phyloP scores from a whole-genome alignment of 2,113 vertebrate species.

The Cavia aperea region DNA sequence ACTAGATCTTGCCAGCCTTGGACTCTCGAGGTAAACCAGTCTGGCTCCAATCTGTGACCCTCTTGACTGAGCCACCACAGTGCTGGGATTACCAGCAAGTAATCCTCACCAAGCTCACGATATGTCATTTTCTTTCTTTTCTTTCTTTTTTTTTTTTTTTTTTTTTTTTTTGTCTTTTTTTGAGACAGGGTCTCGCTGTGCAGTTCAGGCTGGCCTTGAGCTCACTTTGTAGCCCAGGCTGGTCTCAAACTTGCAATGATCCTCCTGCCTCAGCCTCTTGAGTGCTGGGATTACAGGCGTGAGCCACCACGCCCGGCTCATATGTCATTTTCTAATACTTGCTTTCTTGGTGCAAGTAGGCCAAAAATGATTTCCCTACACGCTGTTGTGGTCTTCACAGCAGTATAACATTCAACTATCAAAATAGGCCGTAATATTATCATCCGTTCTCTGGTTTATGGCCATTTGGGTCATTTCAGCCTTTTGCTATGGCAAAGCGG shows the following conservation, averaged over 20 bases:
- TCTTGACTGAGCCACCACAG: neutral
- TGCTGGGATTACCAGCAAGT: neutral
- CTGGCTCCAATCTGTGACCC: neutral
- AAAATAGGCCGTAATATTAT: neutral
- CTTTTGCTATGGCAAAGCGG: neutral
- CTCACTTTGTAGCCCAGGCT: too few relatives aligned
- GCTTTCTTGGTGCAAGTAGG: neutral
- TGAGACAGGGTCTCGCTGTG: too few relatives aligned
- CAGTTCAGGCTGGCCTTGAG: too few relatives aligned
- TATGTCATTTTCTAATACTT: neutral
- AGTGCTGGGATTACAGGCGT: too few relatives aligned
- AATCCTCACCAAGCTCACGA: neutral
- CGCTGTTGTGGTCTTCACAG: neutral
- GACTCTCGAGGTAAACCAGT: neutral
- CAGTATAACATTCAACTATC: neutral
- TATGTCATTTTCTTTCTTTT: neutral
- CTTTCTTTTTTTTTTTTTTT: too few relatives aligned
- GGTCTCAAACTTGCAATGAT: too few relatives aligned
- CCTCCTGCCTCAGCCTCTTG: too few relatives aligned
- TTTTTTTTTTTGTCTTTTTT: too few relatives aligned
- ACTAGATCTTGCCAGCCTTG: neutral
- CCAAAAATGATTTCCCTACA: neutral
- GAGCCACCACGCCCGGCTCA: too few relatives aligned
- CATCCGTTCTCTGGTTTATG: neutral
- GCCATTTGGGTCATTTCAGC: neutral